Evolutionary conservation across 35 echinoderm and acorn worm genomes (phyloP), one percentile per base, ranked within the genome.

Genomic region (Nesometra sesokonis): DNA sequence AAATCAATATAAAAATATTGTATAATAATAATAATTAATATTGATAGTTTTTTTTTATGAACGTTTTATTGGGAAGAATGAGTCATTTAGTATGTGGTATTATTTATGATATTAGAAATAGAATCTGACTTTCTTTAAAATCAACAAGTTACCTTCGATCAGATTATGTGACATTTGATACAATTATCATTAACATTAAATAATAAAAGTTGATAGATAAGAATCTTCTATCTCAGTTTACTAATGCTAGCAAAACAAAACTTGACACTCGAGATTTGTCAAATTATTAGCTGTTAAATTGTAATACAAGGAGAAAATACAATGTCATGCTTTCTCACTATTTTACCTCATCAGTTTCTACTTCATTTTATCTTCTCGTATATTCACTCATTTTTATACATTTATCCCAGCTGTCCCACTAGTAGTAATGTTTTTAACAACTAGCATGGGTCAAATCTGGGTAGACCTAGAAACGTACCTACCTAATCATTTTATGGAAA

Each of bases 401-500:
- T 43, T 43, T 43, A 27, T 67, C 23, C 52, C 23, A 19, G 52
- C 21, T 67, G 9, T 2, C 23, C 23, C 23, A 19, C 52, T 67
- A 43, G 4, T 43, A 7, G 4, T 7, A 67, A 67, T 67, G 52
- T 67, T 67, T 67, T 17, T 67, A 67, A 11, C 52, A 67, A 43
- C 38, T 15, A 67, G 52, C 21, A 17, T 17, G 23, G 52, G 52
- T 67, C 52, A 67, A 67, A 27, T 9, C 52, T 67, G 52, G 52
- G 52, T 67, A 67, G 52, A 27, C 52, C 52, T 67, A 19, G 7
- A 67, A 67, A 67, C 52, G 0, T 67, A 27, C 0, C 52, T 17
- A 67, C 52, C 52, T 67, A 67, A 67, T 67, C 52, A 67, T 67
- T 67, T 67, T 67, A 67, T 67, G 52, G 52, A 67, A 67, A 67